Percentiles rank a stretch among this genome's conserved stretches.
Evolutionary conservation across 2,113 vertebrate species (phyloP).

Genomic region (Pollimyrus isidori): DNA sequence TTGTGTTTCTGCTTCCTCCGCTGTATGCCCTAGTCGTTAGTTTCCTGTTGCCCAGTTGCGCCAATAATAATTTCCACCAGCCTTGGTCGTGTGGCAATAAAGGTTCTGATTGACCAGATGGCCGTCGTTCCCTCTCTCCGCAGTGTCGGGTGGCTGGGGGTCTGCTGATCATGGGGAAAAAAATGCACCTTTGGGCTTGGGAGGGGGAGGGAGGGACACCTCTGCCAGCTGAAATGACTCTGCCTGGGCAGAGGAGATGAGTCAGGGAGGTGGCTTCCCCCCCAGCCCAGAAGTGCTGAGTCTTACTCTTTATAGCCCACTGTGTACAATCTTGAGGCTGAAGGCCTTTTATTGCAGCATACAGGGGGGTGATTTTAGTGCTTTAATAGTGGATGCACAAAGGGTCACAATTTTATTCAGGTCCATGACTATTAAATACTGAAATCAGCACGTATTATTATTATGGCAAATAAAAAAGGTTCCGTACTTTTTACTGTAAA

Average conservation of each 20-base stretch:
- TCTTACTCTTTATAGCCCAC: constrained; percentile 15
- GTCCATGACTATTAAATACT: background rate
- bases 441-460: background rate
- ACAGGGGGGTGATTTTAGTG: background rate
- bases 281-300: background rate
- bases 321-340: background rate
- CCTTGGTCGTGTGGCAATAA: background rate
- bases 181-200: background rate
- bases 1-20: background rate
- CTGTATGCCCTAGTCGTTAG: background rate
- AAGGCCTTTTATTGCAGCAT: background rate
- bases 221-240: background rate
- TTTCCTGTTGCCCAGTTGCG: background rate
- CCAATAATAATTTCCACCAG: background rate
- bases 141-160: background rate
- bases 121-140: background rate
- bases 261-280: constrained; percentile 37
- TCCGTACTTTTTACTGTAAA: background rate
- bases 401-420: background rate
- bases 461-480: background rate
- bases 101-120: background rate
- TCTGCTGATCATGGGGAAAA: background rate
- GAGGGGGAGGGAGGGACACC: background rate
- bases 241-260: constrained; percentile 25
- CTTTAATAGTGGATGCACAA: background rate